A percentile compares a stretch with the other conserved stretches of the same genome.
phyloP scores from a whole-genome alignment of 2,113 vertebrate genomes.

The Centropus unirufus region DNA sequence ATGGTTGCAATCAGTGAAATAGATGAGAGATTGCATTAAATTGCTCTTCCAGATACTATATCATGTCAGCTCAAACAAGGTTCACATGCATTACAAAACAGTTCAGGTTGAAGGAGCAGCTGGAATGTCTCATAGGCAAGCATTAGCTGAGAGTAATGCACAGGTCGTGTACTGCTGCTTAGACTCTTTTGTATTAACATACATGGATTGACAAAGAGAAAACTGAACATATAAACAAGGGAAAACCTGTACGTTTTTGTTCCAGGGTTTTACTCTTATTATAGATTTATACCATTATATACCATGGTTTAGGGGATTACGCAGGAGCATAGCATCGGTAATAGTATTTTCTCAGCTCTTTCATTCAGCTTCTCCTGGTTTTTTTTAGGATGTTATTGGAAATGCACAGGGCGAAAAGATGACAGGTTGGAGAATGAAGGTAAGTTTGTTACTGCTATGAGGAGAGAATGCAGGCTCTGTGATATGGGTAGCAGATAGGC shows the following conservation, averaged over 20 bases:
- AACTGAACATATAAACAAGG: conserved; percentile 46
- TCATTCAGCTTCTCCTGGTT: background rate
- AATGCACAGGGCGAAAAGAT: conserved; percentile 14
- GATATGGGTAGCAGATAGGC: conserved; percentile 20
- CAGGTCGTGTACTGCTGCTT: conserved; percentile 32
- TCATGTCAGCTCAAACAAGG: conserved; percentile 59
- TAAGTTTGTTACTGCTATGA: conserved; percentile 19
- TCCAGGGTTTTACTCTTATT: conserved; percentile 1
- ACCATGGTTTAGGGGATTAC: background rate
- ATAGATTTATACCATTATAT: background rate
- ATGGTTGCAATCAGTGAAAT: conserved; percentile 80
- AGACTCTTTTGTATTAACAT: conserved; percentile 53
- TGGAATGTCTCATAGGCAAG: conserved; percentile 53
- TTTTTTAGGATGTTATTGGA: background rate
- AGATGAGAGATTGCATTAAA: conserved; percentile 78
- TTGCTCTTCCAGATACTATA: conserved; percentile 63
- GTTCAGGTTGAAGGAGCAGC: conserved; percentile 64
- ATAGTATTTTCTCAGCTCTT: conserved; percentile 18
- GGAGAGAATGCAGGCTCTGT: background rate
- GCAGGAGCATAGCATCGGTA: background rate
- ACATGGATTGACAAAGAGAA: conserved; percentile 45
- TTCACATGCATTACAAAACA: conserved; percentile 60
- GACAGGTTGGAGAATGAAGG: conserved; percentile 34
- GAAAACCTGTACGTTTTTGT: conserved; percentile 36
- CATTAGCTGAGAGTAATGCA: conserved; percentile 54